Evolutionary conservation across 1,140 invertebrate species (phyloP).

Genomic region (Theocolax elegans): DNA sequence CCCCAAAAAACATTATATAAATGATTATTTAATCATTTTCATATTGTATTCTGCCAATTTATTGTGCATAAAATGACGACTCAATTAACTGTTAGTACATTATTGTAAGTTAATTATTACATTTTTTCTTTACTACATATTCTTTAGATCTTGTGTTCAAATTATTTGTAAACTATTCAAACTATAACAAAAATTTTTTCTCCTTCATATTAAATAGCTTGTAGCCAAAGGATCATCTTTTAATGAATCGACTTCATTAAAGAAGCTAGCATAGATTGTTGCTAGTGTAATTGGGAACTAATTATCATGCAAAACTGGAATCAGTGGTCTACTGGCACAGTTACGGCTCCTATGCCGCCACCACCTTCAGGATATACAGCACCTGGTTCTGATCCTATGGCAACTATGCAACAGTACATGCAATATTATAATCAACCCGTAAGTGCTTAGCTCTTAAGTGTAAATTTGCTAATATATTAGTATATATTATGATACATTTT

Average conservation of each 20-base stretch:
- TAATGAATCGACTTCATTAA: conserved; percentile 33
- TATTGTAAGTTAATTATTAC: too few species aligned
- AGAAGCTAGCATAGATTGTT: conserved; percentile 28
- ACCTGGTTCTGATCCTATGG: conserved; percentile 61
- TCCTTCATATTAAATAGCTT: conserved; percentile 37
- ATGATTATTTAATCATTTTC: too few species aligned
- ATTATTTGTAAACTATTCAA: conserved; percentile 3
- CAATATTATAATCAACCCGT: conserved; percentile 68
- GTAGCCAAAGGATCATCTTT: conserved; percentile 36
- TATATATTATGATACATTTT: conserved; percentile 6
- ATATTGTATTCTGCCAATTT: too few species aligned
- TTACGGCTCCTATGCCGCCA: conserved; percentile 59
- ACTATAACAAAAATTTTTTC: conserved; percentile 39
- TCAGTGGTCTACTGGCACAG: conserved; percentile 63
- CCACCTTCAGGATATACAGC: conserved; percentile 62
- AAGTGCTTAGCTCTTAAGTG: conserved; percentile 50
- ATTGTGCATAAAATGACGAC: too few species aligned
- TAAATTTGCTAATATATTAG: neutral
- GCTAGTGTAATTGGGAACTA: conserved; percentile 27
- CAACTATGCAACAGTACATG: conserved; percentile 65
- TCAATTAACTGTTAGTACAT: too few species aligned
- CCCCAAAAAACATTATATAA: too few species aligned
- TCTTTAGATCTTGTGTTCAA: conserved; percentile 19
- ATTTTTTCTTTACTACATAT: conserved; percentile 4
- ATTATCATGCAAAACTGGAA: conserved; percentile 66